These are phyloP conservation scores for Drosophila jambulina DNA, from an alignment of 1,140 invertebrate genomes.

Conservation along the genomic window DNA sequence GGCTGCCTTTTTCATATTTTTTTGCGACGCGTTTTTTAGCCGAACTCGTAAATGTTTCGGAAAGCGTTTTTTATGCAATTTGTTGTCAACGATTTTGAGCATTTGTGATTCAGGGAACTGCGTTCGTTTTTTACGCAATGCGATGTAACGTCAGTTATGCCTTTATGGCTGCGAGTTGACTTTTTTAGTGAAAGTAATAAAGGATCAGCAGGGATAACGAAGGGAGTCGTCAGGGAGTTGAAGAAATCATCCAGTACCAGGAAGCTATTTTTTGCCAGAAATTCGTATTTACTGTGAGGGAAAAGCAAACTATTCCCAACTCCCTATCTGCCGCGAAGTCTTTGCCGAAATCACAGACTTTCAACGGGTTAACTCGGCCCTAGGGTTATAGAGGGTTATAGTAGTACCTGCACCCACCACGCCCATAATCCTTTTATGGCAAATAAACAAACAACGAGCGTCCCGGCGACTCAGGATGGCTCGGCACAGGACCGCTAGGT, in stretches of 20 bases:
- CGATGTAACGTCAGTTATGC: slow-evolving; percentile 53
- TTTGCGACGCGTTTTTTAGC: slow-evolving; percentile 51
- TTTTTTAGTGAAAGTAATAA: slow-evolving; percentile 71
- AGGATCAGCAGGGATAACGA: slow-evolving; percentile 34
- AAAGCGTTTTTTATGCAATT: slow-evolving; percentile 83
- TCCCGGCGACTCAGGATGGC: slow-evolving; percentile 41
- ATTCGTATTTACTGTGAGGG: not conserved
- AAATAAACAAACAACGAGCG: slow-evolving; percentile 79
- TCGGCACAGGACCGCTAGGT: slow-evolving; percentile 39
- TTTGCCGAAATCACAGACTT: slow-evolving; percentile 3
- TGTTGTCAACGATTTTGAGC: slow-evolving; percentile 54
- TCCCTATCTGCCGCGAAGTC: not conserved
- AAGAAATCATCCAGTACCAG: slow-evolving; percentile 30
- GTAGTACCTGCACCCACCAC: slow-evolving; percentile 69
- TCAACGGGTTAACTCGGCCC: slow-evolving; percentile 67
- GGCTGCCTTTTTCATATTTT: slow-evolving; percentile 7
- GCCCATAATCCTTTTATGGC: slow-evolving; percentile 83
- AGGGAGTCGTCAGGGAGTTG: slow-evolving; percentile 7
- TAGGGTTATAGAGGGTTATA: slow-evolving; percentile 24
- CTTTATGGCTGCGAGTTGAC: slow-evolving; percentile 73
- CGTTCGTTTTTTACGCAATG: slow-evolving; percentile 81
- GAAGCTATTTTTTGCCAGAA: slow-evolving; percentile 30
- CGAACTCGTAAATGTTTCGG: slow-evolving; percentile 72
- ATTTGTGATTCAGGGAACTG: slow-evolving; percentile 52
- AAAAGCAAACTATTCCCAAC: not conserved